A percentile compares a stretch with the other conserved stretches of the same genome.
Evolutionary conservation across 2,888 invertebrate species (phyloP).

Genomic region (Deilephila porcellus): DNA sequence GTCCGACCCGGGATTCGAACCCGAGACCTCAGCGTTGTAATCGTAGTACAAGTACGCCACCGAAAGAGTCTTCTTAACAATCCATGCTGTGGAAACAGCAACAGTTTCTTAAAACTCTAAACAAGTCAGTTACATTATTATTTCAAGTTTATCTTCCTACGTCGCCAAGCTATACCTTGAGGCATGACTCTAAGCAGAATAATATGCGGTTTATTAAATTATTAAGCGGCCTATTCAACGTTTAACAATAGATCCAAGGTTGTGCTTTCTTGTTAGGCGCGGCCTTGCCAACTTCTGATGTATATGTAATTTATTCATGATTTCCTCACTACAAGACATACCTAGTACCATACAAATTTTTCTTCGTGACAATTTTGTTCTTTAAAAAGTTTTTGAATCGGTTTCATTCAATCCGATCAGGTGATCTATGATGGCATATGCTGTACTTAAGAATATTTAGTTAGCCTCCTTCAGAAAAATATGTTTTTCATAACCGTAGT

Average conservation of each 20-base stretch:
- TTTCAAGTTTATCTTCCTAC: not conserved
- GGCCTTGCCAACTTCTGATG: not conserved
- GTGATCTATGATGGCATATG: too few species aligned
- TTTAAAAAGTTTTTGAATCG: too few species aligned
- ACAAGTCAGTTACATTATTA: not conserved
- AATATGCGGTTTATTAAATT: conserved; percentile 2
- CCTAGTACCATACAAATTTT: not conserved
- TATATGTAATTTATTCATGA: conserved; percentile 8
- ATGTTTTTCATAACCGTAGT: too few species aligned
- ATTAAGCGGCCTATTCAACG: not conserved
- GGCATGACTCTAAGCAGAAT: not conserved
- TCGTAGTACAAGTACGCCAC: too few species aligned
- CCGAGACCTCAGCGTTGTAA: too few species aligned
- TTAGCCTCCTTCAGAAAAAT: too few species aligned
- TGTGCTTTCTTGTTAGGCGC: not conserved
- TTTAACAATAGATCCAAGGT: not conserved
- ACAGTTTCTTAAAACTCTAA: not conserved
- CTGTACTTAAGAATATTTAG: too few species aligned
- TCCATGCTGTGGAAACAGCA: too few species aligned
- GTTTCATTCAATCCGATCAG: too few species aligned
- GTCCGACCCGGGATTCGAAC: too few species aligned
- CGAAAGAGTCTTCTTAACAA: too few species aligned
- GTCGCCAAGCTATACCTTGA: not conserved
- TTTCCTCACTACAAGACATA: not conserved
- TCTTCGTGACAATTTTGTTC: too few species aligned